Evolutionary conservation across 2,797 vertebrate species (phyloP), one percentile per base, ranked within the genome.

Genomic region (Falco biarmicus): DNA sequence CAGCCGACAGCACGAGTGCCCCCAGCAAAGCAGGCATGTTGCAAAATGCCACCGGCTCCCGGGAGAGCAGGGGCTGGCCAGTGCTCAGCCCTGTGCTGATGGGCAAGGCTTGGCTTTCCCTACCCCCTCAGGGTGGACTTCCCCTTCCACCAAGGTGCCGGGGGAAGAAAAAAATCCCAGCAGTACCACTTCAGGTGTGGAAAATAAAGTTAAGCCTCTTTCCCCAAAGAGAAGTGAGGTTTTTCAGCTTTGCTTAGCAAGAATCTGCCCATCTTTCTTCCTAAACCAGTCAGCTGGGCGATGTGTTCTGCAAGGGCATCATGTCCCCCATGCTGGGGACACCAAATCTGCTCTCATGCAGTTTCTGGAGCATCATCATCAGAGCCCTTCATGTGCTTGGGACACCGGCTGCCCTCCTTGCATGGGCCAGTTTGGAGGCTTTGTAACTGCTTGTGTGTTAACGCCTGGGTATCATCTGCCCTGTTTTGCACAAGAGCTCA

Each of bases 171-270:
- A 43, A 54, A 73, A 37, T 9, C 5, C 26, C 43, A 68, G 7
- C 0, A 0, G 6, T 48, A 28, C 26, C 28, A 37, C 26, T 11
- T 14, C 32, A 63, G 41, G 34, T 73, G 13, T 39, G 0, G 2
- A 32, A 75, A 65, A 29, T 12, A 2, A 17, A 3, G 7, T 5
- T n/a, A 8, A 48, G 45, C 4, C 0, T 57, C 24, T 70, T 79
- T 28, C 25, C 10, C 15, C 2, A 1, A 11, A 22, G n/a, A 47
- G 4, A 47, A 1, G 3, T 9, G 5, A 0, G 1, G 0, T 54
- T 84, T 45, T 70, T 39, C 39, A 39, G 15, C 32, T 70, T 66
- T 32, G 18, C 43, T 61, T 66, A 54, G n/a, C 10, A 50, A 9
- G 24, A 37, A 37, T 5, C 39, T 60, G 50, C 43, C 9, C 9